Evolutionary conservation across 2,113 vertebrate genomes (phyloP), one percentile per base, ranked within the genome.

Genomic region (Haplochromis vanheusdeni): DNA sequence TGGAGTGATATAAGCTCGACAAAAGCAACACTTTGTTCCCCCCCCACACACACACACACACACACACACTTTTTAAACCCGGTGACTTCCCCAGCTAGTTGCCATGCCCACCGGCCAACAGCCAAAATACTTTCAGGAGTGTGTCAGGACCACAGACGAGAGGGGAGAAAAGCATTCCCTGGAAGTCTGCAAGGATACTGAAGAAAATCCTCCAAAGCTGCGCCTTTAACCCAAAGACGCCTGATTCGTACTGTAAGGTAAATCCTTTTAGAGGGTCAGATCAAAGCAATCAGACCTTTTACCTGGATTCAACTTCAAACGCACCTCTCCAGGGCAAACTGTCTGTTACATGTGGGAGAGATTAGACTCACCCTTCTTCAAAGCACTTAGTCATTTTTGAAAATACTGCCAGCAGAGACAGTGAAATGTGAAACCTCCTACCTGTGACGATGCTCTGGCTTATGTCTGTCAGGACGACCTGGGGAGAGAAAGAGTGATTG

Each of bases 391-490:
- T 52, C 31, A 60, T 33, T 56, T 65, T 40, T 17, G 5, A 2
- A 5, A 3, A 42, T 31, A 9, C 51, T 7, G 17, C 6, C 37
- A 33, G 31, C 35, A 28, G 35, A 56, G 35, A 37, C 3, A 5
- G 31, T 40, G 56, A 79, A 11, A 4, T 13, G 26, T 3, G 6
- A 58, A 17, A 31, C 0, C 3, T 79, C 87, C 80, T 51, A 96
- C 95, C 95, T 96, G 91, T 82, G 93, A 31, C 95, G 94, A 47
- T 95, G 93, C 73, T 95, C 94, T 0, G 94, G 95, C 28, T 96
- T 96, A 0, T 90, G 91, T 52, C 93, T 85, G 83, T 93, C 87
- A 16, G 94, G 80, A 8, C 93, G 95, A 89, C 90, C 94, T 96
- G 87, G 1, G 26, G 35, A 65, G 26, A 92, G 7, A 89, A 6